A percentile compares a stretch with the other conserved stretches of the same genome.
Conservation (phyloP, 2,888 invertebrate genomes). For the Eupsilia transversa region DNA sequence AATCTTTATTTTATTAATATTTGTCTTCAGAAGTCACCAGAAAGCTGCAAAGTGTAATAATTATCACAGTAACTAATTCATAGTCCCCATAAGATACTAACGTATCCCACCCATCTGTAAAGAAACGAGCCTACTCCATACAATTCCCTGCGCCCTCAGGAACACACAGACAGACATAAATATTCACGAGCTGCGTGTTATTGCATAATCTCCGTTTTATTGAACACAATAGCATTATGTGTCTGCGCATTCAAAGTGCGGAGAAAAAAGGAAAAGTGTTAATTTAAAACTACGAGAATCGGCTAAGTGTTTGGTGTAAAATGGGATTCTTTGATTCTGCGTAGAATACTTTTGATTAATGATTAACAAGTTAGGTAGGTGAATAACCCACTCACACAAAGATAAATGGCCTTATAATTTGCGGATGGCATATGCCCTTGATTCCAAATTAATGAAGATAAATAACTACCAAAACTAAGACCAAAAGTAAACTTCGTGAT, state of each 20-base stretch:
- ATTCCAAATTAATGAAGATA: too few relatives aligned
- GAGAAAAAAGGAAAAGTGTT: conserved; percentile 55
- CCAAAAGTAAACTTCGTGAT: too few relatives aligned
- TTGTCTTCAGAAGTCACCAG: neutral
- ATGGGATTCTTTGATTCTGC: neutral
- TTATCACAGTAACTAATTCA: neutral
- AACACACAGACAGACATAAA: conserved; percentile 70
- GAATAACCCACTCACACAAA: too few relatives aligned
- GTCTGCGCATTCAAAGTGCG: conserved; percentile 56
- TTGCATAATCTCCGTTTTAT: conserved; percentile 73
- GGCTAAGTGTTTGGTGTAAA: conserved; percentile 40
- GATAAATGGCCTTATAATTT: too few relatives aligned
- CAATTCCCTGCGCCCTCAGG: conserved; percentile 37
- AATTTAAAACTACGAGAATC: conserved; percentile 47
- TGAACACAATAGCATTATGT: conserved; percentile 67
- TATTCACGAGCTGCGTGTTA: conserved; percentile 72
- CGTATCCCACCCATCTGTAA: neutral
- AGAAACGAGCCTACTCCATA: conserved; percentile 15
- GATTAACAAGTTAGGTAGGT: too few relatives aligned
- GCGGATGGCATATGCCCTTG: too few relatives aligned
- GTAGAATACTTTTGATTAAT: too few relatives aligned
- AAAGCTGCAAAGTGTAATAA: neutral
- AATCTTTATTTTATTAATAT: neutral
- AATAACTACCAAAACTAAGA: too few relatives aligned
- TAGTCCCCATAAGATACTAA: neutral